Percentiles rank a stretch among this genome's conserved stretches.
These are phyloP conservation scores for Bembecia ichneumoniformis DNA, from an alignment of 2,888 invertebrate species.

Conservation along the genomic window DNA sequence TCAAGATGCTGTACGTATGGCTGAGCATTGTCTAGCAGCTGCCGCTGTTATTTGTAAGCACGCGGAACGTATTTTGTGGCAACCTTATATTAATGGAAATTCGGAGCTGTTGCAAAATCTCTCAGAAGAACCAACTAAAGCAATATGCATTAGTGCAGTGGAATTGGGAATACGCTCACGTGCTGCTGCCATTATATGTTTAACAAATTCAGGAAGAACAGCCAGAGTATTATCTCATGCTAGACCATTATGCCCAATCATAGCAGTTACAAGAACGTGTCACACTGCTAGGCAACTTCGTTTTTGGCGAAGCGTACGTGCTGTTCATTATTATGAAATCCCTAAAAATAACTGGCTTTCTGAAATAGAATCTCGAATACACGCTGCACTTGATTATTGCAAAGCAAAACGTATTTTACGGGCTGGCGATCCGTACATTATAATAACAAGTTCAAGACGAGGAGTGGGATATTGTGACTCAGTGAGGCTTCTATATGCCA, in stretches of 20 bases:
- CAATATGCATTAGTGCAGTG: slow-evolving; percentile 59
- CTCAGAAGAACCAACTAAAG: slow-evolving; percentile 65
- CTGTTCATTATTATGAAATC: slow-evolving; percentile 65
- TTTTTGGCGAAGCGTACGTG: slow-evolving; percentile 65
- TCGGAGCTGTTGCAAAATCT: slow-evolving; percentile 73
- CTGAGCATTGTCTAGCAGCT: slow-evolving; percentile 78
- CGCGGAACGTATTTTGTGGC: slow-evolving; percentile 89
- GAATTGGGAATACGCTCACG: slow-evolving; percentile 49
- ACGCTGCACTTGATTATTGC: slow-evolving; percentile 54
- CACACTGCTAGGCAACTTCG: slow-evolving; percentile 76
- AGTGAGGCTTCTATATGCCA: slow-evolving; percentile 51
- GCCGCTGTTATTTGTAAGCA: slow-evolving; percentile 85
- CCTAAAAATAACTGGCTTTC: slow-evolving; percentile 36
- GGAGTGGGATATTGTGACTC: slow-evolving; percentile 60
- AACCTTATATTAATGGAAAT: slow-evolving; percentile 83
- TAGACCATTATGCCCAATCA: slow-evolving; percentile 80
- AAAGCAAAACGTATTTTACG: slow-evolving; percentile 52
- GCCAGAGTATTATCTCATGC: slow-evolving; percentile 79
- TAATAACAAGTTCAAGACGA: slow-evolving; percentile 48
- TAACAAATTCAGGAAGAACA: slow-evolving; percentile 81
- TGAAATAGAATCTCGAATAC: slow-evolving; percentile 50
- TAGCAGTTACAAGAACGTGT: slow-evolving; percentile 79
- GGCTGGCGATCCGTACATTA: slow-evolving; percentile 55
- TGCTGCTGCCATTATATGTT: slow-evolving; percentile 76
- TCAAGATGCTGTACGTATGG: slow-evolving; percentile 49